These are phyloP conservation scores for Zosterops japonicus DNA, from an alignment of 2,113 vertebrate species.

Conservation along the genomic window DNA sequence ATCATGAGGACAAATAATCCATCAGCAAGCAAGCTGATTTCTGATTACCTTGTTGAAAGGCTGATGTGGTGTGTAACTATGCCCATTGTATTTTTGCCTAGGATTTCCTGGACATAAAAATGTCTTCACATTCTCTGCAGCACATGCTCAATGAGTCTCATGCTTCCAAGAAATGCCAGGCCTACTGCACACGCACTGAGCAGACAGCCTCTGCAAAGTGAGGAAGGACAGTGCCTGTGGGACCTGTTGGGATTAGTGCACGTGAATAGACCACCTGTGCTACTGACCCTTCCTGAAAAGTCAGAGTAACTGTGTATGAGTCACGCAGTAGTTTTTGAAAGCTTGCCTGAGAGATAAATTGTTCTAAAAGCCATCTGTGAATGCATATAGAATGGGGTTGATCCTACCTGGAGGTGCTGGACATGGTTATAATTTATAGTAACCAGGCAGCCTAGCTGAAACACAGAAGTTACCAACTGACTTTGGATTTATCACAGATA, in stretches of 20 bases:
- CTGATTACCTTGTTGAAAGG: conserved; percentile 12
- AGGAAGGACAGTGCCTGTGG: neutral
- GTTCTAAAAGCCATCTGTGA: neutral
- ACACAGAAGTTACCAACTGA: neutral
- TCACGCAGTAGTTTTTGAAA: neutral
- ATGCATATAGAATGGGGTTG: neutral
- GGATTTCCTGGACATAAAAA: conserved; percentile 43
- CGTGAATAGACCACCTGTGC: neutral
- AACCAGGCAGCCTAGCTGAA: neutral
- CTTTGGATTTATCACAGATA: neutral
- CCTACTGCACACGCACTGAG: accelerated
- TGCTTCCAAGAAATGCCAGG: neutral
- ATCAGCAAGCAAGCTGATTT: neutral
- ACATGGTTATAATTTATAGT: neutral
- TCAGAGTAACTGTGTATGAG: neutral
- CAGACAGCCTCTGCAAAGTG: neutral
- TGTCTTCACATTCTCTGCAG: neutral
- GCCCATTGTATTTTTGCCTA: conserved; percentile 8
- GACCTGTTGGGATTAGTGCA: neutral
- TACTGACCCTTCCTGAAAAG: neutral
- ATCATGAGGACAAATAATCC: conserved; percentile 7
- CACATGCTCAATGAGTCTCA: neutral
- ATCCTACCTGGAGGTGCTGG: neutral
- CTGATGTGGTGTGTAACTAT: neutral
- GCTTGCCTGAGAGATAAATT: neutral